phyloP scores from a whole-genome alignment of 2,888 invertebrate species.

The Epirrhoe tristata region DNA sequence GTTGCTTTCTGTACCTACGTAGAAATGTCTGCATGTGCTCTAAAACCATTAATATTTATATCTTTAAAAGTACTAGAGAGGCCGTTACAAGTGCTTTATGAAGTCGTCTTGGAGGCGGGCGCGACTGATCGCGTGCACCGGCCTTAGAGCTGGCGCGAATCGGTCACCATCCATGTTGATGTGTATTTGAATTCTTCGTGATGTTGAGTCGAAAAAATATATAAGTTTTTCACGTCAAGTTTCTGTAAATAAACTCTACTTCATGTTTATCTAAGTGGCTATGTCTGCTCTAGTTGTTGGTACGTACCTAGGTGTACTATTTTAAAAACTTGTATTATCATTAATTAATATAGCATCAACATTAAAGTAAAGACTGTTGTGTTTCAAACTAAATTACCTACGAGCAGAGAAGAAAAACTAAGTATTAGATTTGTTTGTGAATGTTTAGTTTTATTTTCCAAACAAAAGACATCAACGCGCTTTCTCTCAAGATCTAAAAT shows the following conservation, averaged over 20 bases:
- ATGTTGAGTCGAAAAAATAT: background rate
- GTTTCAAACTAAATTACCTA: background rate
- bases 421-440: background rate
- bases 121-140: slow-evolving; percentile 20
- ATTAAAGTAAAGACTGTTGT: too few relatives aligned
- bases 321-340: too few relatives aligned
- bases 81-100: background rate
- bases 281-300: background rate
- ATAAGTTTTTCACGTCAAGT: background rate
- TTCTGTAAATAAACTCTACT: background rate
- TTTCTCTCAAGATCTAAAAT: background rate
- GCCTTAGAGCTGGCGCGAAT: slow-evolving; percentile 7
- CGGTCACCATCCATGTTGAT: slow-evolving; percentile 11
- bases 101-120: background rate
- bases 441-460: background rate
- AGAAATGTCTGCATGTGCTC: background rate
- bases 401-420: background rate
- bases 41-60: background rate
- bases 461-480: slow-evolving; percentile 24
- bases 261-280: background rate
- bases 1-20: background rate
- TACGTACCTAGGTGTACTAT: too few relatives aligned
- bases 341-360: too few relatives aligned
- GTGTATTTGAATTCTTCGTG: background rate
- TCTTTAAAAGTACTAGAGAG: too few relatives aligned